Conservation (phyloP, 2,888 invertebrate genomes). For the Proisotoma minuta region DNA sequence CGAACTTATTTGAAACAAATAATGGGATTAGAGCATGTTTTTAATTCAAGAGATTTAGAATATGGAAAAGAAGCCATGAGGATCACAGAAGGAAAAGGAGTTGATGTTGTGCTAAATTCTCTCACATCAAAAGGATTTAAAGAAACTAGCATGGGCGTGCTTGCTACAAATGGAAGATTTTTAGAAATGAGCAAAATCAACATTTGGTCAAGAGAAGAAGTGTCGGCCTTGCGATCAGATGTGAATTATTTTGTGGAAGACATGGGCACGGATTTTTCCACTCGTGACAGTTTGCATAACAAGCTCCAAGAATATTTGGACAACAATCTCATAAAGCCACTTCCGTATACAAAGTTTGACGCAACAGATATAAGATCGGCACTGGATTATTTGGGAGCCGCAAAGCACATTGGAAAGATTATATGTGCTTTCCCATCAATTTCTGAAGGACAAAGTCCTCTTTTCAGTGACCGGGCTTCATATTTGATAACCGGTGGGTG, state of each 20-base stretch:
- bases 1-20: not conserved
- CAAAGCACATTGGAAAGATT: conserved; percentile 28
- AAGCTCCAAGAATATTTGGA: conserved; percentile 2
- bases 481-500: conserved; percentile 34
- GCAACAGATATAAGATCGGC: conserved; percentile 16
- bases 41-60: not conserved
- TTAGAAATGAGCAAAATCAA: too few species aligned
- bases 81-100: not conserved
- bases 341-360: conserved; percentile 17
- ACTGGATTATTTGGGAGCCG: conserved; percentile 17
- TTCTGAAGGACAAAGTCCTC: conserved; percentile 9
- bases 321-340: not conserved
- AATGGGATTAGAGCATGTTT: not conserved
- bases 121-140: not conserved
- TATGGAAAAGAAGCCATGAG: not conserved
- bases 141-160: too few species aligned
- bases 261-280: not conserved
- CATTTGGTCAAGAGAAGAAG: conserved; percentile 18
- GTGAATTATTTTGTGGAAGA: conserved; percentile 19
- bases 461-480: conserved; percentile 22
- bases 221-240: conserved; percentile 15
- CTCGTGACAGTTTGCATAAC: conserved; percentile 8
- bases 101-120: not conserved
- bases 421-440: conserved; percentile 26
- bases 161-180: too few species aligned